Evolutionary conservation across 2,797 vertebrate genomes (phyloP).

Genomic region (Cynodonichthys magdalenae): DNA sequence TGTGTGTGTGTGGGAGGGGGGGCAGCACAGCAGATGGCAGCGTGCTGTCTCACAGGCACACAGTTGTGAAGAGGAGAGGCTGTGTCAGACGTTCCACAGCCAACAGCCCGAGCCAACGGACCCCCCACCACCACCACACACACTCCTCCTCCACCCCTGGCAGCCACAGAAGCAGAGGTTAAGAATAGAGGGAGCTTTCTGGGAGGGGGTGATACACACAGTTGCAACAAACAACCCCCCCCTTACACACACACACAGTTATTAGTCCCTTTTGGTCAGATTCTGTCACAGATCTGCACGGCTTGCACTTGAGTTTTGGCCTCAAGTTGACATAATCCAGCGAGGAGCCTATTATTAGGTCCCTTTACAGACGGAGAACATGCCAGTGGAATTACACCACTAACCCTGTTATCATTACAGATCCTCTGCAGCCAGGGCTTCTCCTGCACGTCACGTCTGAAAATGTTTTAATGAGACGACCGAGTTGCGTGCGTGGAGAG

Average conservation of each 20-base stretch:
- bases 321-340: conserved; percentile 72
- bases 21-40: conserved; percentile 68
- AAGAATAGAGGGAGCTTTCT: conserved; percentile 83
- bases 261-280: conserved; percentile 72
- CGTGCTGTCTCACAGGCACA: conserved; percentile 61
- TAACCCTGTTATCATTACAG: conserved; percentile 42
- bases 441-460: conserved; percentile 30
- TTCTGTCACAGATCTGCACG: conserved; percentile 75
- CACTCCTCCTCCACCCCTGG: conserved; percentile 30
- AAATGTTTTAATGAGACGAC: conserved; percentile 52
- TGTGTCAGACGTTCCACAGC: conserved; percentile 61
- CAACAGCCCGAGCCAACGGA: no score
- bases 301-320: conserved; percentile 47
- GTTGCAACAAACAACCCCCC: conserved; percentile 59
- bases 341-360: conserved; percentile 23
- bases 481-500: conserved; percentile 2
- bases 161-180: conserved; percentile 73
- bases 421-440: conserved; percentile 37
- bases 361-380: conserved; percentile 50
- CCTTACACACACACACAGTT: conserved; percentile 33
- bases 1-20: background rate
- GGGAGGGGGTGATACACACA: conserved; percentile 37
- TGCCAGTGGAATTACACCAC: conserved; percentile 38
- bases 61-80: conserved; percentile 36
- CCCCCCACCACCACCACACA: background rate